These are phyloP conservation scores for Chanos chanos DNA, from an alignment of 2,797 vertebrate species.

Conservation along the genomic window DNA sequence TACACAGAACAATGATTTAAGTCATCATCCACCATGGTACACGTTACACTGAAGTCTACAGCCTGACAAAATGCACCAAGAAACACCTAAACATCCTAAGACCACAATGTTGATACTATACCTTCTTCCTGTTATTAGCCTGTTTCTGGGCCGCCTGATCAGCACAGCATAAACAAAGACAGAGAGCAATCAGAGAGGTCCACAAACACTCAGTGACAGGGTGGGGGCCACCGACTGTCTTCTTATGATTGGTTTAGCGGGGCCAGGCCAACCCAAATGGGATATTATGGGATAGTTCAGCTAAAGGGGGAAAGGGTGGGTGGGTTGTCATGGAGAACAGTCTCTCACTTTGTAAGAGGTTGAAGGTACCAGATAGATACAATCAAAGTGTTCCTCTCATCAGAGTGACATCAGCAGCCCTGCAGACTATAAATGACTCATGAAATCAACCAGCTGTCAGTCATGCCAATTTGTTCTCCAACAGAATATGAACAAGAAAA, in stretches of 20 bases:
- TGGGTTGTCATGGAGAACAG: conserved; percentile 29
- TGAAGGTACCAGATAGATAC: conserved; percentile 14
- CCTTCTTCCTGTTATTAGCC: conserved; percentile 96
- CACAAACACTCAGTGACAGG: conserved; percentile 16
- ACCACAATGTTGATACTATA: conserved; percentile 79
- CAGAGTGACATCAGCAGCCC: conserved; percentile 49
- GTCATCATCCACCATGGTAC: not conserved
- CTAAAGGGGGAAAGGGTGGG: conserved; percentile 28
- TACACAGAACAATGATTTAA: not conserved
- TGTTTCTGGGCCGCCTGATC: conserved; percentile 96
- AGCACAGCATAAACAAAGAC: conserved; percentile 79
- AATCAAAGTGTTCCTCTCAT: conserved; percentile 49
- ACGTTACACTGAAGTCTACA: not conserved
- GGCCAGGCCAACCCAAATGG: conserved; percentile 39
- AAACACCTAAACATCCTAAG: conserved; percentile 40
- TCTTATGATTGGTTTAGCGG: conserved; percentile 20
- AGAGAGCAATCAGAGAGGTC: conserved; percentile 77
- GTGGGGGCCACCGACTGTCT: not conserved
- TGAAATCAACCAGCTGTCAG: conserved; percentile 28
- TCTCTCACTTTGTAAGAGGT: conserved; percentile 46
- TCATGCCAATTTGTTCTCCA: conserved; percentile 23
- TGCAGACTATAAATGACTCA: conserved; percentile 31
- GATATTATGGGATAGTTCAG: conserved; percentile 44
- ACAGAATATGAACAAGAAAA: no score
- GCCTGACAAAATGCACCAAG: no score